Conservation (phyloP, 2,888 invertebrate genomes). For the Ochropleura leucogaster region DNA sequence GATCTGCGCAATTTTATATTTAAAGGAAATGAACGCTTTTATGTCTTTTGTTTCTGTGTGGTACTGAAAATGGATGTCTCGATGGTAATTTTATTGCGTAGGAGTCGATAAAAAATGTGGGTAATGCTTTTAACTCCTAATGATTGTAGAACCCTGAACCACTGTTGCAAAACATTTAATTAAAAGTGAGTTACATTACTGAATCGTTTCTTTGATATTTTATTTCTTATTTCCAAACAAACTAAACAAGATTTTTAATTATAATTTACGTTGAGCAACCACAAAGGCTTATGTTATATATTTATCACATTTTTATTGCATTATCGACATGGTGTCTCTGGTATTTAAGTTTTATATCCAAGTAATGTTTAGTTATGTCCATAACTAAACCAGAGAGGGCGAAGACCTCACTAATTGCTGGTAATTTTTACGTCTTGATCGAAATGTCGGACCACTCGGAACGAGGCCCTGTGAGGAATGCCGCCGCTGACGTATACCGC, state of each 20-base stretch:
- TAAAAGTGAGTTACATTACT: conserved; percentile 20
- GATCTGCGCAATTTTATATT: conserved; percentile 51
- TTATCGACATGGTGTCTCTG: conserved; percentile 45
- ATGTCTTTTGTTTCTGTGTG: conserved; percentile 52
- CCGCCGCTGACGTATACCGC: conserved; percentile 55
- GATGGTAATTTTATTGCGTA: conserved; percentile 36
- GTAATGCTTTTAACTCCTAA: conserved; percentile 7
- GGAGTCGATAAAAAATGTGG: conserved; percentile 38
- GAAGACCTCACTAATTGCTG: conserved; percentile 80
- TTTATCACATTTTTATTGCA: conserved; percentile 52
- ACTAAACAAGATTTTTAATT: conserved; percentile 43
- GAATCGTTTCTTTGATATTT: conserved; percentile 7
- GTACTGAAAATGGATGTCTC: conserved; percentile 35
- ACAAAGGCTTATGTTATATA: conserved; percentile 45
- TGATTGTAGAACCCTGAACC: not conserved
- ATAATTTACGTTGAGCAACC: conserved; percentile 36
- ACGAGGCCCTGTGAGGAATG: conserved; percentile 71
- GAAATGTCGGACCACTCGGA: conserved; percentile 65
- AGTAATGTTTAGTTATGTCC: conserved; percentile 49
- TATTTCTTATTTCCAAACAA: conserved; percentile 27
- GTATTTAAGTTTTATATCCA: conserved; percentile 50
- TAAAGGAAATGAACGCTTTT: conserved; percentile 57
- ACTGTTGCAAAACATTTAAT: conserved; percentile 17
- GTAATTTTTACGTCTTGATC: conserved; percentile 84
- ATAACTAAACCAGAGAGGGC: conserved; percentile 67